Conservation (phyloP, 2,797 vertebrate genomes). For the Enteromius anoplus region DNA sequence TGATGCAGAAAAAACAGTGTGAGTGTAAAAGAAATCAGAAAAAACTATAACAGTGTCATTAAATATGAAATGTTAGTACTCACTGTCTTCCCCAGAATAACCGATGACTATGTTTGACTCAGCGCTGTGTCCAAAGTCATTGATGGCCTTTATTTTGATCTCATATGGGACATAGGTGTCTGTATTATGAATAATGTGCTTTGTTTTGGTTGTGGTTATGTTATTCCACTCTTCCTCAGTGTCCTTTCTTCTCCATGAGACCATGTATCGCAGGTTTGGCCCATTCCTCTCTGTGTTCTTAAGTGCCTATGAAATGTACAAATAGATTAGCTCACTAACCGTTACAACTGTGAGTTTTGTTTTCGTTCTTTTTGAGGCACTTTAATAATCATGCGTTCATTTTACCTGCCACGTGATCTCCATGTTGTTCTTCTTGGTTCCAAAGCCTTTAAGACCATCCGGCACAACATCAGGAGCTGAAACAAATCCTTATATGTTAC, state of each 20-base stretch:
- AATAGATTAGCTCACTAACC: background rate
- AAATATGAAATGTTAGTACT: conserved; percentile 69
- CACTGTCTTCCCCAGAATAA: conserved; percentile 94
- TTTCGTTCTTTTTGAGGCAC: background rate
- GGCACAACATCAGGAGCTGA: conserved; percentile 91
- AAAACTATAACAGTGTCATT: background rate
- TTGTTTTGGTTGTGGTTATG: conserved; percentile 75
- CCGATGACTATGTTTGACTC: conserved; percentile 86
- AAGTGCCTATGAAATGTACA: conserved; percentile 69
- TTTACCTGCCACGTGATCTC: conserved; percentile 96
- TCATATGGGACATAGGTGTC: conserved; percentile 91
- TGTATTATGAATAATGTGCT: conserved; percentile 83
- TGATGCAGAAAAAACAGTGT: conserved; percentile 62
- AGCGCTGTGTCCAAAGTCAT: conserved; percentile 87
- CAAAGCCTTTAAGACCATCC: conserved; percentile 84
- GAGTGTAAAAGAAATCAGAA: background rate
- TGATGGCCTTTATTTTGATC: conserved; percentile 90
- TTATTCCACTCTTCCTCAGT: conserved; percentile 84
- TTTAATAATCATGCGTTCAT: background rate
- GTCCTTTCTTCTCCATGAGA: conserved; percentile 87
- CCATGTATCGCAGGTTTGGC: conserved; percentile 86
- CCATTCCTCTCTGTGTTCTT: conserved; percentile 87
- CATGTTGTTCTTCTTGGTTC: conserved; percentile 93
- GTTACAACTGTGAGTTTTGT: background rate
- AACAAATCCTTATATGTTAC: conserved; percentile 55